Conservation (phyloP, 2,888 invertebrate genomes). For the Andrena trimmerana region DNA sequence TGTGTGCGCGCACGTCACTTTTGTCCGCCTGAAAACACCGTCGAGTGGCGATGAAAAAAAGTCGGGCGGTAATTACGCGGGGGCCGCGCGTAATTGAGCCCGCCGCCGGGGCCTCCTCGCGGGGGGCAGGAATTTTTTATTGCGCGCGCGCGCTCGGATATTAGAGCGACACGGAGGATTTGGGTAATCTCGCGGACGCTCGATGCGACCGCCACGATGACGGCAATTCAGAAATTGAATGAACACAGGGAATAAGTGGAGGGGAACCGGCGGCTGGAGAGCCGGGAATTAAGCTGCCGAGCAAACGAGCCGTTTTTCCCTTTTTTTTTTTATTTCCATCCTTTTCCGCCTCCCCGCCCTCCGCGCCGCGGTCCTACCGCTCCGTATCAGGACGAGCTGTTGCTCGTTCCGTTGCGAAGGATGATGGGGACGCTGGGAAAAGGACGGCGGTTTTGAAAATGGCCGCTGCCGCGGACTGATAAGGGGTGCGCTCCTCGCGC, state of each 20-base stretch:
- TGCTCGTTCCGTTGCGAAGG: slow-evolving; percentile 26
- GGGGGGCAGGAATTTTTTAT: slow-evolving; percentile 4
- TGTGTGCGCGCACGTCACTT: slow-evolving; percentile 45
- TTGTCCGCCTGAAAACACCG: slow-evolving; percentile 56
- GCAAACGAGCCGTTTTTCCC: slow-evolving; percentile 27
- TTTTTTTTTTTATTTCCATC: too few relatives aligned
- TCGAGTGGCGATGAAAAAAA: slow-evolving; percentile 49
- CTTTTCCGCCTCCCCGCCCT: neutral
- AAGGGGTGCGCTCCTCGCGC: slow-evolving; percentile 69
- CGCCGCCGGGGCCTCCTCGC: neutral
- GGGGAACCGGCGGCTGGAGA: neutral
- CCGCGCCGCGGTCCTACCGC: too few relatives aligned
- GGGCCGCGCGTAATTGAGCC: slow-evolving; percentile 43
- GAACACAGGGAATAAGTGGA: slow-evolving; percentile 9
- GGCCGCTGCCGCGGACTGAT: slow-evolving; percentile 81
- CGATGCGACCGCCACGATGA: slow-evolving; percentile 32
- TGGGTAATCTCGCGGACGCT: slow-evolving; percentile 38
- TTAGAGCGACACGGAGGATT: slow-evolving; percentile 21
- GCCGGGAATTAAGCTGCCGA: slow-evolving; percentile 46
- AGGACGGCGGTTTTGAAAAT: slow-evolving; percentile 78
- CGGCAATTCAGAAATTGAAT: slow-evolving; percentile 47
- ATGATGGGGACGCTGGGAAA: slow-evolving; percentile 50
- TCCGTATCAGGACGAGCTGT: neutral
- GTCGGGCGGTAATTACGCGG: slow-evolving; percentile 57
- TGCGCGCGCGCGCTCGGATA: slow-evolving; percentile 5